phyloP scores from a whole-genome alignment of 2,888 invertebrate species.

The Drosophila neonasuta region DNA sequence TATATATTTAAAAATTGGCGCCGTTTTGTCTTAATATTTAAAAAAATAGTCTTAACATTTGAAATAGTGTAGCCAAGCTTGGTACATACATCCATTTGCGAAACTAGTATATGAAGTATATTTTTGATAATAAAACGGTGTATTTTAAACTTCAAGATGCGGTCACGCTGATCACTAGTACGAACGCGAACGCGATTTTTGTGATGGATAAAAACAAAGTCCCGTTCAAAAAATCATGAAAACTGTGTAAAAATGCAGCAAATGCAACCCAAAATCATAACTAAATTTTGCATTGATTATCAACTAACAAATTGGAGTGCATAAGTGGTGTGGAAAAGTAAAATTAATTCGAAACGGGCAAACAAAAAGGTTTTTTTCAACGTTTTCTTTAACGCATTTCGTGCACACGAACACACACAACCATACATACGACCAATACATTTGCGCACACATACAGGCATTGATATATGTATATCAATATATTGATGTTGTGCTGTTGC shows the following conservation, averaged over 20 bases:
- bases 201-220: conserved; percentile 75
- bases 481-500: conserved; percentile 72
- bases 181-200: conserved; percentile 62
- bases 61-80: not conserved
- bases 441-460: conserved; percentile 63
- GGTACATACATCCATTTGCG: not conserved
- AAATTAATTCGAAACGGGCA: conserved; percentile 56
- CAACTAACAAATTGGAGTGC: conserved; percentile 57
- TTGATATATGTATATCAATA: conserved; percentile 74
- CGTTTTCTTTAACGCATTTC: conserved; percentile 75
- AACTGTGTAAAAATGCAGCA: conserved; percentile 64
- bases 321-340: conserved; percentile 47
- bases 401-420: conserved; percentile 54
- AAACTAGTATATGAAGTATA: not conserved
- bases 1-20: not conserved
- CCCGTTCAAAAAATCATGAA: conserved; percentile 61
- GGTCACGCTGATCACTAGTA: conserved; percentile 41
- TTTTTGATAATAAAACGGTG: not conserved
- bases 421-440: conserved; percentile 28
- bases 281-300: conserved; percentile 56
- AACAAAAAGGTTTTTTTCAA: conserved; percentile 67
- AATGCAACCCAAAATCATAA: conserved; percentile 47
- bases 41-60: not conserved
- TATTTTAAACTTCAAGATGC: not conserved
- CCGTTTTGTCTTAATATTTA: not conserved